Evolutionary conservation across 2,113 vertebrate genomes (phyloP).

Genomic region (Salvelinus fontinalis): DNA sequence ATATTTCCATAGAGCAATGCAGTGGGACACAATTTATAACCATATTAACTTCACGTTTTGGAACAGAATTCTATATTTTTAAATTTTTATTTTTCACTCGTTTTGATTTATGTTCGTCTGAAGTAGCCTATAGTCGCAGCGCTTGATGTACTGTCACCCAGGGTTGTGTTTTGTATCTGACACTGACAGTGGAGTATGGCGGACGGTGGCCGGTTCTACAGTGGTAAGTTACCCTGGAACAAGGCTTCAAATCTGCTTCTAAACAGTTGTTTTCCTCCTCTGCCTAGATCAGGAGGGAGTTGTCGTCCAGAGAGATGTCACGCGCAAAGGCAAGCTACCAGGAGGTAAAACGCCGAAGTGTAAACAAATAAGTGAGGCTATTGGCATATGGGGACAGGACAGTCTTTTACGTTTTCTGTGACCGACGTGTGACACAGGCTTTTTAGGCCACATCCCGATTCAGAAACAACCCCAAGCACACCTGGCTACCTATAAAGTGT

Average conservation of each 20-base stretch:
- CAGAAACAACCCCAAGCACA: too few species aligned
- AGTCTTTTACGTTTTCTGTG: too few species aligned
- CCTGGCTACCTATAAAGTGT: too few species aligned
- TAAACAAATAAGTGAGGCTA: neutral
- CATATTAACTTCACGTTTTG: neutral
- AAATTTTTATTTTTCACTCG: neutral
- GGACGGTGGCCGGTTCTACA: constrained; percentile 71
- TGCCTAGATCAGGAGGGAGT: constrained; percentile 46
- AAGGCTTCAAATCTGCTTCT: constrained; percentile 14
- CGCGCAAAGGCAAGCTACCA: constrained; percentile 25
- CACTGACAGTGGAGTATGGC: constrained; percentile 60
- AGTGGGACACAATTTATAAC: neutral
- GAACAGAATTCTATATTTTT: neutral
- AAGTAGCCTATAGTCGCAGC: too few species aligned
- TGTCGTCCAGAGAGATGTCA: constrained; percentile 61
- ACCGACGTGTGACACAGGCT: too few species aligned
- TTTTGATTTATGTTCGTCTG: too few species aligned
- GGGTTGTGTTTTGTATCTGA: constrained; percentile 23
- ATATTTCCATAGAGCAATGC: neutral
- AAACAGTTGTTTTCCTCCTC: constrained; percentile 18
- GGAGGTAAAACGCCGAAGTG: constrained; percentile 55
- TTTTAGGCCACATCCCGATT: too few species aligned
- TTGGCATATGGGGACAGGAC: too few species aligned
- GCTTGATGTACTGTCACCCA: neutral
- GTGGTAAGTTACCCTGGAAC: constrained; percentile 53